These are phyloP conservation scores for Australoheros facetus DNA, from an alignment of 2,797 vertebrate genomes.

Conservation along the genomic window DNA sequence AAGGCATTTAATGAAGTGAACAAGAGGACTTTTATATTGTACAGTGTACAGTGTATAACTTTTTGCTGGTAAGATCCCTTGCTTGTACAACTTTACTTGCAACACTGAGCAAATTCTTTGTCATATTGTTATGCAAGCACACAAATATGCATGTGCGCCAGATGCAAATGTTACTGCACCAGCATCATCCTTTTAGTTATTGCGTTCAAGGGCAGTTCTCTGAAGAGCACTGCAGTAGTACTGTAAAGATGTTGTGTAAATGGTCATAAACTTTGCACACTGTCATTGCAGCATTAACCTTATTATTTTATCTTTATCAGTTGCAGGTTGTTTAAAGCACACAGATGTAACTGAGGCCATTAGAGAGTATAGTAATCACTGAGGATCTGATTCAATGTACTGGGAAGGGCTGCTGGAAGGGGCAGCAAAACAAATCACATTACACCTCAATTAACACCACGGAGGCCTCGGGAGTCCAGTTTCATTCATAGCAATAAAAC, in stretches of 20 bases:
- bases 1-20: slow-evolving; percentile 16
- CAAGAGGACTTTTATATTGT: slow-evolving; percentile 5
- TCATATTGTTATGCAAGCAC: slow-evolving; percentile 1
- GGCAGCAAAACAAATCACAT: slow-evolving; percentile 76
- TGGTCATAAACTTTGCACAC: slow-evolving; percentile 43
- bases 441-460: slow-evolving; percentile 76
- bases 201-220: slow-evolving; percentile 18
- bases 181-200: slow-evolving; percentile 2
- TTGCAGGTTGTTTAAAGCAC: slow-evolving; percentile 62
- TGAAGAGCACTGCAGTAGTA: slow-evolving; percentile 16
- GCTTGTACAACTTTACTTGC: neutral
- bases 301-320: slow-evolving; percentile 56
- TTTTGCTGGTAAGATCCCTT: neutral
- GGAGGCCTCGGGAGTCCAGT: slow-evolving; percentile 59
- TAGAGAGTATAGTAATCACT: slow-evolving; percentile 59
- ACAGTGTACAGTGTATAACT: neutral
- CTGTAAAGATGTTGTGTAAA: slow-evolving; percentile 36
- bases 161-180: neutral
- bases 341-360: slow-evolving; percentile 58
- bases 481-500: slow-evolving; percentile 57
- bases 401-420: slow-evolving; percentile 59
- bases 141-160: slow-evolving; percentile 6
- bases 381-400: slow-evolving; percentile 66
- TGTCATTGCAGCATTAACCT: slow-evolving; percentile 55
- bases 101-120: neutral